Conservation (phyloP, 2,888 invertebrate species). For the Esperia sulphurella region DNA sequence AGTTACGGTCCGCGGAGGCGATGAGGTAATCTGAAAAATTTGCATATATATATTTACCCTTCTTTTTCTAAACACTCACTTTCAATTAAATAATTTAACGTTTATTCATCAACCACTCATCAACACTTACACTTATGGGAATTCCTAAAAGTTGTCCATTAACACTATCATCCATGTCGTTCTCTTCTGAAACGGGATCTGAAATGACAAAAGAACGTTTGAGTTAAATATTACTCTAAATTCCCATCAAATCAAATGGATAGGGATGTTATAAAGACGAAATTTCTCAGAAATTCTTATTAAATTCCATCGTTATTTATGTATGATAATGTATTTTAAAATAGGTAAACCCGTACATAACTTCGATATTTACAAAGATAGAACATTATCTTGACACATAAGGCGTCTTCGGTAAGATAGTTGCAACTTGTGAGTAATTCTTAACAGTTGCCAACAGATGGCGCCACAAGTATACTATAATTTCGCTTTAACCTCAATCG, state of each 20-base stretch:
- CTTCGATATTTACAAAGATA: no score
- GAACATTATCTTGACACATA: no score
- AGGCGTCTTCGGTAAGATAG: no score
- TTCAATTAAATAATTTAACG: neutral
- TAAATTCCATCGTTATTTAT: no score
- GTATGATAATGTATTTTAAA: no score
- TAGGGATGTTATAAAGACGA: no score
- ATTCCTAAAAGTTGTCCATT: slow-evolving; percentile 69
- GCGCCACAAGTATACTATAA: slow-evolving; percentile 14
- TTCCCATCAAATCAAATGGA: no score
- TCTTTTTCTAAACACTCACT: neutral
- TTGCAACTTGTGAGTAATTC: neutral
- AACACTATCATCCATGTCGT: slow-evolving; percentile 46
- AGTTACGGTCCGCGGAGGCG: slow-evolving; percentile 47
- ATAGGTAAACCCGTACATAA: no score
- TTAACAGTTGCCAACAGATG: slow-evolving; percentile 17
- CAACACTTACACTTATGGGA: slow-evolving; percentile 64
- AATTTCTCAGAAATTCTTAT: no score
- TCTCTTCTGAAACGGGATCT: slow-evolving; percentile 57
- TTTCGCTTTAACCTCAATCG: neutral
- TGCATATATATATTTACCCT: no score
- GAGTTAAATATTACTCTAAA: neutral
- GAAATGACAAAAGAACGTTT: slow-evolving; percentile 19
- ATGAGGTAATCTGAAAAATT: slow-evolving; percentile 59
- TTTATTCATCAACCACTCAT: slow-evolving; percentile 1